Evolutionary conservation across 2,113 vertebrate species (phyloP), one percentile per base, ranked within the genome.

Genomic region (Prochilodus magdalenae): DNA sequence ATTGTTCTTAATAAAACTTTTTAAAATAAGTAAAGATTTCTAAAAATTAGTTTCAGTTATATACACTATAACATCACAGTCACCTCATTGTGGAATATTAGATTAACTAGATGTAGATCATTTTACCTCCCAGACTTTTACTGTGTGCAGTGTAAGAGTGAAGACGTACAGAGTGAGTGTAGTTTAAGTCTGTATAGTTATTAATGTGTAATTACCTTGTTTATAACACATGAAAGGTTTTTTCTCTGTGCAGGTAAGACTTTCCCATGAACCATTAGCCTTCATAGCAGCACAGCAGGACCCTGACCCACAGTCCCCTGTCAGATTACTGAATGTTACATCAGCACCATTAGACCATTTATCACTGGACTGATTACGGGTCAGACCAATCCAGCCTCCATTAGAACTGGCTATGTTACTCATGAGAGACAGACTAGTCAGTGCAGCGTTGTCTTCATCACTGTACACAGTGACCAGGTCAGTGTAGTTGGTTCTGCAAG

Each of bases 181-280:
- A 0, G 4, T 59, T 71, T 26, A 29, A 10, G 26, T 22, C 8
- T 40, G 13, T 57, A n/a, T 47, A 40, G 12, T n/a, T 67, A 67
- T 26, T 26, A 51, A 20, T 36, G 18, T 5, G 27, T 22, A 8
- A 8, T 89, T 86, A 93, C 92, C 76, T 18, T 81, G 7, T 49
- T 24, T 5, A 76, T 84, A 75, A 47, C 91, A 93, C 89, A 90
- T 88, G 83, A 92, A 91, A 14, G 0, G 0, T 59, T 40, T 88
- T 4, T 0, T 0, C 0, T 20, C 5, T 1, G 18, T 47, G 83
- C 91, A 92, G 0, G 11, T 5, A 7, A 27, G 0, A 40, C 16
- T 8, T 1, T 84, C 76, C 86, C 83, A 87, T 4, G 0, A 0
- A 18, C 80, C 83, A 63, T 63, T 3, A 73, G 76, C 1, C 0